Base-by-base conservation (phyloP, 92 coral and sea anemone species). In the Scolanthus callimorphus region DNA sequence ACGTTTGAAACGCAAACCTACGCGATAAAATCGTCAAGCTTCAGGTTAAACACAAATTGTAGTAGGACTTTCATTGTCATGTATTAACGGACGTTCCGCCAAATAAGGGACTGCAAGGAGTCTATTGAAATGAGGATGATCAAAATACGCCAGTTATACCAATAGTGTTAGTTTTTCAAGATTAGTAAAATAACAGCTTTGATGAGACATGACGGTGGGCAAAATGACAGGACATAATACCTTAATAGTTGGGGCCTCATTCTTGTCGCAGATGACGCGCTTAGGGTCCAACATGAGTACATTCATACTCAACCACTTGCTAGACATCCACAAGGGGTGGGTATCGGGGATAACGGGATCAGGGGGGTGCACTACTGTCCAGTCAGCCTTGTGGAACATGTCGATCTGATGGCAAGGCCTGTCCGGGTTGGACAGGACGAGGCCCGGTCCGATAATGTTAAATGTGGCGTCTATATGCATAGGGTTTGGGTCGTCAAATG, bases 221-320 rank as follows among this genome's bases (percentile, higher is more conserved):
- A 15, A 34, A 34, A 34, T 6, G 8, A 34, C 15, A 34, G 6
- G 8, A 34, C 41, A 6, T 34, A 34, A 6, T 63, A 86, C 97
- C 97, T 90, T 90, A 51, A 88, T 94, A 15, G 95, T 91, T 21
- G 97, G 74, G 25, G 62, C 57, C 59, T 91, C 97, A 51, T 69
- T 65, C 76, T 76, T 86, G 20, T 90, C 76, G 11, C 90, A 95
- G 4, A 90, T 39, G 11, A 90, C 96, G 21, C 89, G 74, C 60
- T 71, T 71, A 4, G 86, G 85, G 49, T 91, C 95, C 70, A 91
- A 53, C 97, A 91, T 91, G 22, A 91, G 79, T 2, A 87, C 96
- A 54, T 91, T 91, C 97, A 91, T 91, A 27, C 95, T 85, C 45
- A 91, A 59, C 97, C 97, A 91, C 46, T 91, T 91, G 25, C 95